Evolutionary conservation across 2,797 vertebrate genomes (phyloP), one percentile per base, ranked within the genome.

Genomic region (Lithobates pipiens): DNA sequence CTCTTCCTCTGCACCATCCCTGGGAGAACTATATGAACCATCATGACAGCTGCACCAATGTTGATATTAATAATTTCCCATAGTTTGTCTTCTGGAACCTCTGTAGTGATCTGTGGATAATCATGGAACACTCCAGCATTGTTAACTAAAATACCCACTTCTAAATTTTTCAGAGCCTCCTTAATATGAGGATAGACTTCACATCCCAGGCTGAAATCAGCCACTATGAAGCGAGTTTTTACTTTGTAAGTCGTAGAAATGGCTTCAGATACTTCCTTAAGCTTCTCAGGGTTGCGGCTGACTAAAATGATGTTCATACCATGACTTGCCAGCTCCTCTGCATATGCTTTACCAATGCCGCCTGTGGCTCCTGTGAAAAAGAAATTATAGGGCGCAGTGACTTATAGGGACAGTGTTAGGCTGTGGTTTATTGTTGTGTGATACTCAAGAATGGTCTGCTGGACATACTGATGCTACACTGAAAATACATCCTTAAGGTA

Each of bases 121-220:
- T 88, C 69, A 82, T 91, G 84, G n/a, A 91, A 93, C 3, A 92
- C 88, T 0, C 94, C 94, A n/a, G 96, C 88, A 0, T 96, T 97
- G 91, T 98, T 99, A 72, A 99, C 95, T 90, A 99, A 91, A 91
- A 99, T 96, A 73, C 98, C 98, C 13, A 99, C 85, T 70, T 99
- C 96, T 93, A 93, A 97, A 80, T 93, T 94, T 88, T 88, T 88
- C 83, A 99, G 84, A 50, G 94, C 96, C 10, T 97, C 95, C 90
- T 89, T 92, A 86, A 99, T 90, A 5, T 91, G 83, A 11, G 91
- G 91, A 23, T 94, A 95, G 82, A 93, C 92, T 0, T 94, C 92
- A 0, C 86, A 93, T 27, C 96, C 96, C 23, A 85, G 88, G 85
- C 93, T 94, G 89, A 98, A 96, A 92, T 98, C 96, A 0, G 93